phyloP scores from a whole-genome alignment of 2,888 invertebrate genomes.

The Auanema freiburgensis region DNA sequence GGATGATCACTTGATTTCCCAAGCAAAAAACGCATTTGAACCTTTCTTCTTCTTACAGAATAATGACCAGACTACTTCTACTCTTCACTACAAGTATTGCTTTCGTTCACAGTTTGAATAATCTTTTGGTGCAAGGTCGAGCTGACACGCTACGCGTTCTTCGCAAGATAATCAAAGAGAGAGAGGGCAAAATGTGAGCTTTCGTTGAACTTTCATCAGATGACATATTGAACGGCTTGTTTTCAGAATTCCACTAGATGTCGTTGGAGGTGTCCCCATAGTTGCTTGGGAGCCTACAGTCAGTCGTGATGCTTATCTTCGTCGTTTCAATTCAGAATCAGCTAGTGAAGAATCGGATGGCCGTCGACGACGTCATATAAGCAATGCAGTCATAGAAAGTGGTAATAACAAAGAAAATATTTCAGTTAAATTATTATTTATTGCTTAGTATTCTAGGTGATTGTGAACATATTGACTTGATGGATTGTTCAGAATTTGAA shows the following conservation, averaged over 20 bases:
- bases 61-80: conserved; percentile 27
- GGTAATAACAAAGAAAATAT: conserved; percentile 7
- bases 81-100: conserved; percentile 28
- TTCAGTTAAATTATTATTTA: background rate
- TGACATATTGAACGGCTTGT: no score
- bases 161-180: conserved; percentile 28
- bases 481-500: conserved; percentile 60
- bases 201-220: conserved; percentile 7
- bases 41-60: background rate
- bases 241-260: background rate
- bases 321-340: background rate
- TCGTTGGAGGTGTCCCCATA: conserved; percentile 12
- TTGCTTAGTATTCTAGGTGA: conserved; percentile 41
- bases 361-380: conserved; percentile 18
- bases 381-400: conserved; percentile 27
- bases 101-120: conserved; percentile 31
- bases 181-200: conserved; percentile 29
- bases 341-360: background rate
- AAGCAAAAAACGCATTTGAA: no score
- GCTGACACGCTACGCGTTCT: conserved; percentile 37
- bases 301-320: background rate
- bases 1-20: no score
- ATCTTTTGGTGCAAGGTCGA: conserved; percentile 40
- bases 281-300: conserved; percentile 10
- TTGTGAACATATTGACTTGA: conserved; percentile 61